Evolutionary conservation across 1,140 invertebrate genomes (phyloP).

Genomic region (Globodera rostochiensis): DNA sequence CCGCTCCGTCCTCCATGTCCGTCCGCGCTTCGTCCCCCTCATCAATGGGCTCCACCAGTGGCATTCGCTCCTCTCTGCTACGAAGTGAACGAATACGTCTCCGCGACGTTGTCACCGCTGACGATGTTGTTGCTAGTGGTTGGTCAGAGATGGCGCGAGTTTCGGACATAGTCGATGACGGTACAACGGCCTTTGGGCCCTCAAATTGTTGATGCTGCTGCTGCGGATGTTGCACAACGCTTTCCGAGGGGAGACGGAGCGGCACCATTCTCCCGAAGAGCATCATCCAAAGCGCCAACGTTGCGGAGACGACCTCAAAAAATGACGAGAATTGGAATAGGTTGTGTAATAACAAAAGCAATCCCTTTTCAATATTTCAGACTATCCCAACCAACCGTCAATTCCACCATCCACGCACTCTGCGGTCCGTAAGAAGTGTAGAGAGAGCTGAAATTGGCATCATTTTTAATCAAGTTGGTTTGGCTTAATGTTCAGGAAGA

Average conservation of each 20-base stretch:
- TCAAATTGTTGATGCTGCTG: background rate
- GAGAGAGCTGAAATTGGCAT: slow-evolving; percentile 42
- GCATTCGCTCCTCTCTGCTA: slow-evolving; percentile 11
- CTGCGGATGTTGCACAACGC: background rate
- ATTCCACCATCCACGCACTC: slow-evolving; percentile 31
- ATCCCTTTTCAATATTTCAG: too few relatives aligned
- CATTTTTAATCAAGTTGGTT: background rate
- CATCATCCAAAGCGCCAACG: slow-evolving; percentile 41
- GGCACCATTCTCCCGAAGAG: slow-evolving; percentile 39
- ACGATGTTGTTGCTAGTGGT: background rate
- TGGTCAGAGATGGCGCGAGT: background rate
- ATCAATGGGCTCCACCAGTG: slow-evolving; percentile 11
- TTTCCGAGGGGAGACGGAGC: background rate
- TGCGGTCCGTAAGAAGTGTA: slow-evolving; percentile 41
- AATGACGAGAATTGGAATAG: background rate
- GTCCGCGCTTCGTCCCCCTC: slow-evolving; percentile 4
- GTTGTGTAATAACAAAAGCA: too few relatives aligned
- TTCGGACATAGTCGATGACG: background rate
- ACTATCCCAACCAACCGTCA: slow-evolving; percentile 22
- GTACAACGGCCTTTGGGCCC: too few relatives aligned
- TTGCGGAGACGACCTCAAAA: slow-evolving; percentile 8
- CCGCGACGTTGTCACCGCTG: background rate
- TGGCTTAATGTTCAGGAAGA: background rate
- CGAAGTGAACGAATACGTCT: background rate
- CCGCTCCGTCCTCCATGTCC: background rate